Evolutionary conservation across 2,888 invertebrate genomes (phyloP).

Genomic region (Venustoraphidia nigricollis): DNA sequence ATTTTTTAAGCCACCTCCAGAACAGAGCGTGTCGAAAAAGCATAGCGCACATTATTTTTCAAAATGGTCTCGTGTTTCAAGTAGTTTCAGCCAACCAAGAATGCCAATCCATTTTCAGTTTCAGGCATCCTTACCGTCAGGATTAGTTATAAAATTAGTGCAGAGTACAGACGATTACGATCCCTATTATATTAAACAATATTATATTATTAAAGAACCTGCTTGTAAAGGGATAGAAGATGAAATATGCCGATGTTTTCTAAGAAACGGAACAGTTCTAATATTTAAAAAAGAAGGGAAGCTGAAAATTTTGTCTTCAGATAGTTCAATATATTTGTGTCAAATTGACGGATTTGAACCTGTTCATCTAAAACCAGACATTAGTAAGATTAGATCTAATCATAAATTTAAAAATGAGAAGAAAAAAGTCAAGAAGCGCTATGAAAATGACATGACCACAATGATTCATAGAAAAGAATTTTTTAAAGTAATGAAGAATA

Average conservation of each 20-base stretch:
- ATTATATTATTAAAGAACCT: conserved; percentile 15
- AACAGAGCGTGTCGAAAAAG: neutral
- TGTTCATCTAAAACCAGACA: neutral
- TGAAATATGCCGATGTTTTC: conserved; percentile 19
- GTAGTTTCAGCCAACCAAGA: neutral
- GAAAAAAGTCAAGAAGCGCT: neutral
- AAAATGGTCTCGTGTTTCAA: neutral
- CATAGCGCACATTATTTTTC: neutral
- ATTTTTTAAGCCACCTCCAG: neutral
- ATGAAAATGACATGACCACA: neutral
- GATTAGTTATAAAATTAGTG: conserved; percentile 17
- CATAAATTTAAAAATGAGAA: neutral
- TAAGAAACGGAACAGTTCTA: conserved; percentile 21
- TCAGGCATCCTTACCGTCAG: conserved; percentile 18
- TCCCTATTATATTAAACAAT: conserved; percentile 20
- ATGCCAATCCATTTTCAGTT: conserved; percentile 11
- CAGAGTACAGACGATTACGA: conserved; percentile 13
- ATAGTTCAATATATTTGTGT: neutral
- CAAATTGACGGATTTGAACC: neutral
- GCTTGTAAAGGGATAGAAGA: conserved; percentile 8
- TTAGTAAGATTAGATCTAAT: neutral
- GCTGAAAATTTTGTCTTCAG: conserved; percentile 14
- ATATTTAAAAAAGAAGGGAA: conserved; percentile 19
- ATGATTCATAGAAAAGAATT: neutral
- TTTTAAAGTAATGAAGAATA: neutral